Conservation (phyloP, 2,888 invertebrate species). For the Sesamia inferens region DNA sequence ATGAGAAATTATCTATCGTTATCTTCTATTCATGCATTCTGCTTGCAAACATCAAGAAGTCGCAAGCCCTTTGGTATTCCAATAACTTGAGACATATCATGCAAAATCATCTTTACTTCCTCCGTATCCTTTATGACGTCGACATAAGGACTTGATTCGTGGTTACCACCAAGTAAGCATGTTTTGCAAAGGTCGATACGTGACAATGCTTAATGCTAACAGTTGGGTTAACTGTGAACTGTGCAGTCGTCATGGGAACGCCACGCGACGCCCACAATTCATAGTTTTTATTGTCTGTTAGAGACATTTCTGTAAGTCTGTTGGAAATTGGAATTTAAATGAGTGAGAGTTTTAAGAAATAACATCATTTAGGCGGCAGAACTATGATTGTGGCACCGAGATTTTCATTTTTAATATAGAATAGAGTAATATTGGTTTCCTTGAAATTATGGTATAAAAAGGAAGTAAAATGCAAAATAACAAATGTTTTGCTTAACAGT, state of each 20-base stretch:
- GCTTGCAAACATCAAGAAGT: slow-evolving; percentile 62
- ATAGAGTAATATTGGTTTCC: too few relatives aligned
- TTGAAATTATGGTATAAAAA: too few relatives aligned
- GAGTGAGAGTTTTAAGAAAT: slow-evolving; percentile 61
- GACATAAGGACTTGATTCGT: slow-evolving; percentile 66
- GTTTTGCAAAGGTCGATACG: slow-evolving; percentile 67
- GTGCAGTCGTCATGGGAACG: slow-evolving; percentile 81
- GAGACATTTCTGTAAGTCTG: slow-evolving; percentile 53
- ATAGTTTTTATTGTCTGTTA: slow-evolving; percentile 65
- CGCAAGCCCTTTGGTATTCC: slow-evolving; percentile 65
- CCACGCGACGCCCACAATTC: slow-evolving; percentile 68
- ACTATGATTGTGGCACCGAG: slow-evolving; percentile 1
- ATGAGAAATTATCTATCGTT: slow-evolving; percentile 50
- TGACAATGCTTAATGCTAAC: slow-evolving; percentile 71
- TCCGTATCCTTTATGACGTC: slow-evolving; percentile 55
- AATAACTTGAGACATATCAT: slow-evolving; percentile 61
- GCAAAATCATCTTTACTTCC: slow-evolving; percentile 56
- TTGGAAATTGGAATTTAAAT: slow-evolving; percentile 62
- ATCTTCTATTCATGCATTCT: slow-evolving; percentile 60
- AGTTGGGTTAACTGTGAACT: slow-evolving; percentile 81
- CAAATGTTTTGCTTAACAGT: too few relatives aligned
- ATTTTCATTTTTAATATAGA: slow-evolving; percentile 24
- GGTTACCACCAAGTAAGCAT: slow-evolving; percentile 44
- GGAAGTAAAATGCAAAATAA: too few relatives aligned
- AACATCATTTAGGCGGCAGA: slow-evolving; percentile 41